A percentile compares a stretch with the other conserved stretches of the same genome.
Conservation (phyloP, 1,140 invertebrate species). For the Trachymyrmex cornetzi region DNA sequence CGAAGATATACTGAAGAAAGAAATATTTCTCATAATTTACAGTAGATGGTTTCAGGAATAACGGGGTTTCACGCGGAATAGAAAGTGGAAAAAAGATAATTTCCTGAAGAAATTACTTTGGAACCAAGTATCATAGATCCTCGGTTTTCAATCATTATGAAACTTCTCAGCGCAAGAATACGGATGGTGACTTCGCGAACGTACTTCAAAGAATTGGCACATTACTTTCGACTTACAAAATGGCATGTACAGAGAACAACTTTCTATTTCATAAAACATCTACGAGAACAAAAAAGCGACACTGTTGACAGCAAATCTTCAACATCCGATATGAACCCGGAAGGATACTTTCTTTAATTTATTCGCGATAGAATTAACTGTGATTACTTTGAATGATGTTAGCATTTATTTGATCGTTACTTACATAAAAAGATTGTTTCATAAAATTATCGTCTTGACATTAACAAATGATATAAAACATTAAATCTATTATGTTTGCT, state of each 20-base stretch:
- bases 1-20: not conserved
- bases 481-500: not conserved
- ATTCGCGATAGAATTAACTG: not conserved
- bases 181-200: not conserved
- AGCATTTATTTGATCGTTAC: not conserved
- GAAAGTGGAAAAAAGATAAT: conserved; percentile 53
- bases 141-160: conserved; percentile 53
- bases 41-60: conserved; percentile 4
- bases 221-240: conserved; percentile 48
- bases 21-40: conserved; percentile 15
- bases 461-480: not conserved
- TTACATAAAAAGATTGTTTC: not conserved
- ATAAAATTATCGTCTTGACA: not conserved
- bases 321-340: not conserved
- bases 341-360: conserved; percentile 31
- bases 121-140: conserved; percentile 18
- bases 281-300: conserved; percentile 22
- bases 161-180: conserved; percentile 18
- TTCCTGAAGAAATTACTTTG: conserved; percentile 23
- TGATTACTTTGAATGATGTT: conserved; percentile 7
- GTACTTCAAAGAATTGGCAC: not conserved
- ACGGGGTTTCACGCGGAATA: conserved; percentile 11
- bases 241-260: conserved; percentile 15
- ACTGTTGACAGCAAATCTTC: not conserved
- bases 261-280: conserved; percentile 57